These are phyloP conservation scores for Galago senegalensis DNA, from an alignment of 2,797 vertebrate genomes.

Conservation along the genomic window DNA sequence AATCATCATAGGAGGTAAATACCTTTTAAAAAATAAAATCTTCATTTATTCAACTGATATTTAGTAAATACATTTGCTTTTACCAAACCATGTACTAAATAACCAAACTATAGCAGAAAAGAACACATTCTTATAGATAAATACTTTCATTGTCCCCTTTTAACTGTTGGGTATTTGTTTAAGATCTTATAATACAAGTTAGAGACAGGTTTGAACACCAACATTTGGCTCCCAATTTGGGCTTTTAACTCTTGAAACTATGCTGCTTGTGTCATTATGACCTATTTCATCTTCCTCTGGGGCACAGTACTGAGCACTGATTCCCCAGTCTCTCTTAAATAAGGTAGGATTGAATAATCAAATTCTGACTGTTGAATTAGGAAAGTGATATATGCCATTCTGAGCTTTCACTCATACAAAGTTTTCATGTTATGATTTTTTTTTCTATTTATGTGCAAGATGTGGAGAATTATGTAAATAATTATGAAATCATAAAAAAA, in stretches of 20 bases:
- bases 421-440: not conserved
- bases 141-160: not conserved
- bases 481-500: not conserved
- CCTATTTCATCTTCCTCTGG: not conserved
- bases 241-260: not conserved
- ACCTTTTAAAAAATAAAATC: not conserved
- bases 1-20: not conserved
- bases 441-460: not conserved
- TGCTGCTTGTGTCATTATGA: not conserved
- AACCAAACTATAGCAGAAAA: not conserved
- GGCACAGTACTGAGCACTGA: not conserved
- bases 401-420: not conserved
- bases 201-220: not conserved
- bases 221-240: not conserved
- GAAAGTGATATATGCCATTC: not conserved
- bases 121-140: not conserved
- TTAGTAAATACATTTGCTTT: not conserved
- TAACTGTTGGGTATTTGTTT: not conserved
- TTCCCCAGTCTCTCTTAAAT: not conserved
- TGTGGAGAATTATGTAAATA: not conserved
- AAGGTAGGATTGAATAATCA: not conserved
- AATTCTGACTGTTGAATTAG: not conserved
- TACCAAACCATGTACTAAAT: not conserved
- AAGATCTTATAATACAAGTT: not conserved
- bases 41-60: not conserved